phyloP scores from a whole-genome alignment of 1,140 invertebrate species.

The Ericerus pela region DNA sequence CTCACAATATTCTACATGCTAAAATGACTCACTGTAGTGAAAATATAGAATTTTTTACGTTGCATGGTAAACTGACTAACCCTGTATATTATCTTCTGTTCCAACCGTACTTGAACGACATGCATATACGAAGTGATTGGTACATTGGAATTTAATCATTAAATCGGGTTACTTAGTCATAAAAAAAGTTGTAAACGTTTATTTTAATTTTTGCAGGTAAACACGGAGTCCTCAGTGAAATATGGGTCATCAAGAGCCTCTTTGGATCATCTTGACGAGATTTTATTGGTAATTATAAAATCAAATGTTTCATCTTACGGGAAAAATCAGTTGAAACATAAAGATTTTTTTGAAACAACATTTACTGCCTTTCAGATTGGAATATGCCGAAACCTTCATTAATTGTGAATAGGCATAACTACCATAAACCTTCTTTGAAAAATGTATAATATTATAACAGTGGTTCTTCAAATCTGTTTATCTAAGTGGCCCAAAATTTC shows the following conservation, averaged over 20 bases:
- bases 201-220: background rate
- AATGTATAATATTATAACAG: no score
- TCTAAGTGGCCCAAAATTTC: no score
- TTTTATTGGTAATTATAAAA: background rate
- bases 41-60: background rate
- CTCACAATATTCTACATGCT: no score
- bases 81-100: background rate
- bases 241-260: slow-evolving; percentile 1
- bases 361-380: no score
- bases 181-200: background rate
- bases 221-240: slow-evolving; percentile 4
- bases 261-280: slow-evolving; percentile 2
- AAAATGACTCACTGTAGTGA: no score
- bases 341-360: no score
- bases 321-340: no score
- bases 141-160: background rate
- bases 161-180: background rate
- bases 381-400: no score
- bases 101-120: background rate
- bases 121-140: background rate
- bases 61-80: background rate
- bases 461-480: no score
- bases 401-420: no score
- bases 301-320: background rate
- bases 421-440: no score